Evolutionary conservation across 2,797 vertebrate species (phyloP), one percentile per base, ranked within the genome.

Genomic region (Nannoperca obscura): DNA sequence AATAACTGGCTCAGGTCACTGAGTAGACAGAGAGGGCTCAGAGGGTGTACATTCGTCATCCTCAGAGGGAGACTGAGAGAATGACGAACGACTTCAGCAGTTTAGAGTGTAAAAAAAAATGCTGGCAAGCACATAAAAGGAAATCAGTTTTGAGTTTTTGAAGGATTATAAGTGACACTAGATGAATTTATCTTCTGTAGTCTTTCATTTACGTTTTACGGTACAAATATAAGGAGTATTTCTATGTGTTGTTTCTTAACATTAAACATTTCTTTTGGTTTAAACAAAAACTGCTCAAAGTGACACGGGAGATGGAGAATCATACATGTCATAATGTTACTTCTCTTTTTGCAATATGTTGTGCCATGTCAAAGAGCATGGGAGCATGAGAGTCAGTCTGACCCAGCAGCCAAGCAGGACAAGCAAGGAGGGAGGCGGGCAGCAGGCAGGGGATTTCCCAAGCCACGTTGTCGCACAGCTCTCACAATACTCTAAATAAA

Each of bases 291-390:
- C 44, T 46, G 24, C 62, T 47, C 17, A 44, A 73, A 73, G 38
- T 69, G 67, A 82, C 78, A 73, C 19, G 40, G 24, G 62, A 78
- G 82, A 86, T 17, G 40, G 53, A 76, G 75, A 80, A 71, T 78
- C 73, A 78, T 66, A 83, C 57, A 83, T 59, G 76, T 81, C 20
- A 36, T 38, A 20, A 86, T 74, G 63, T 79, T 70, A 77, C 67
- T 70, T 79, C 47, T 86, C 76, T 62, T 85, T 90, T 74, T 76
- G 85, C 81, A 63, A 72, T 84, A 80, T 68, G 78, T 63, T 11
- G 77, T 88, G 85, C 59, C 76, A 89, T 93, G 93, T 93, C 92
- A 94, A 93, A 93, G 94, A 93, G 93, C 94, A 94, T 94, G 93
- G 92, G 94, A 94, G 94, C 86, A 80, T 79, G 88, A 88, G 91